A percentile compares a stretch with the other conserved stretches of the same genome.
Evolutionary conservation across 2,113 vertebrate species (phyloP).

Genomic region (Cisticola juncidis): DNA sequence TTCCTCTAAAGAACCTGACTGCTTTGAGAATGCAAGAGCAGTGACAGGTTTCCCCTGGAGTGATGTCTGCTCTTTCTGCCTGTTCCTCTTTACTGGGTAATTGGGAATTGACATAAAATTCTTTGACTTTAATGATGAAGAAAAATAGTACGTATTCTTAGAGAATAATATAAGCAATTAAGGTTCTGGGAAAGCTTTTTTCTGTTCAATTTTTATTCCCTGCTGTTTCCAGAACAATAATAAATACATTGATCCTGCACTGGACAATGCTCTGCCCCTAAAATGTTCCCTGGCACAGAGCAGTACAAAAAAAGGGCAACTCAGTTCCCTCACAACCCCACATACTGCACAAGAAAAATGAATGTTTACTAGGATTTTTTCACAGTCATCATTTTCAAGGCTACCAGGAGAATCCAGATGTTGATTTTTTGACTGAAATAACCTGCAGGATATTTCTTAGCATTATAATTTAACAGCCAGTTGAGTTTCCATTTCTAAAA

Average conservation of each 20-base stretch:
- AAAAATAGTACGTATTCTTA: background rate
- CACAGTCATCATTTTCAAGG: background rate
- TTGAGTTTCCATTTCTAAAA: background rate
- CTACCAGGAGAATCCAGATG: background rate
- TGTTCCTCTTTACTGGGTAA: background rate
- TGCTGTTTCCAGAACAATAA: background rate
- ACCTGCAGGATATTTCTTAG: background rate
- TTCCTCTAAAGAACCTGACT: background rate
- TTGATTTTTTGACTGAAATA: background rate
- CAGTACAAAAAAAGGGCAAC: background rate
- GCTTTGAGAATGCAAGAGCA: background rate
- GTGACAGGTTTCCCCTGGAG: constrained; percentile 44
- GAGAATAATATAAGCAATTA: background rate
- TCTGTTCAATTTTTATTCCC: background rate
- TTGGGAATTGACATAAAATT: constrained; percentile 16
- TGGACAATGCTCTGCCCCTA: background rate
- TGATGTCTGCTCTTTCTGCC: constrained; percentile 46
- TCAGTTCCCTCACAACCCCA: rapidly evolving
- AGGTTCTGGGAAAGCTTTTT: background rate
- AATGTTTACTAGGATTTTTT: background rate
- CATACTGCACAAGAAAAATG: background rate
- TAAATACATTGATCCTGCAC: background rate
- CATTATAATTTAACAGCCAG: background rate
- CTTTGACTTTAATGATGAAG: background rate
- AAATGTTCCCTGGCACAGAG: background rate